Base-by-base conservation (phyloP, 1,140 invertebrate genomes). In the Caerostris extrusa region DNA sequence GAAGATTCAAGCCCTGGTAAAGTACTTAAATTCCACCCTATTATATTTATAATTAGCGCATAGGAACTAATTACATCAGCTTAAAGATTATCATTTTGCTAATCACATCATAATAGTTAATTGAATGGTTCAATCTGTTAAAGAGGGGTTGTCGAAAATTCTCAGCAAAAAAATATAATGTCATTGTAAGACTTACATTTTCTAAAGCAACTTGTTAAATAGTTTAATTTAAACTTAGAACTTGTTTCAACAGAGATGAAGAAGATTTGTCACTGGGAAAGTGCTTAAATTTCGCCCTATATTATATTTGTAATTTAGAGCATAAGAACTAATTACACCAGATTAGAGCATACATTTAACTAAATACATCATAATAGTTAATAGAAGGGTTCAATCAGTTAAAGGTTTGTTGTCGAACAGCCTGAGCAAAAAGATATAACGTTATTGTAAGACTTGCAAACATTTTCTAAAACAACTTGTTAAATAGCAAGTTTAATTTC, bases 191-290 rank as follows among this genome's bases (percentile, higher is more conserved):
- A n/a, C n/a, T n/a, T n/a, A n/a, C n/a, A n/a, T n/a, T n/a, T n/a
- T n/a, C n/a, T n/a, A n/a, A n/a, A n/a, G n/a, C n/a, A n/a, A n/a
- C n/a, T n/a, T n/a, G n/a, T n/a, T n/a, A n/a, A n/a, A n/a, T n/a
- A n/a, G n/a, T n/a, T n/a, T n/a, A n/a, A n/a, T n/a, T n/a, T n/a
- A n/a, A n/a, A n/a, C n/a, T n/a, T n/a, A n/a, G n/a, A n/a, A n/a
- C n/a, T n/a, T n/a, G n/a, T n/a, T n/a, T n/a, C n/a, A n/a, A n/a
- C 77, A 85, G 77, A 83, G 64, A 58, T 69, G 87, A 93, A 69
- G 57, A 86, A 87, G 91, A 93, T 93, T 93, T 93, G 19, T 93
- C 91, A 71, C 83, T 50, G 14, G 19, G 83, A 55, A 57, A 93
- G 55, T 71, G 17, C 61, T 93, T 86, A 69, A 93, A 85, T 86